A percentile compares a stretch with the other conserved stretches of the same genome.
Evolutionary conservation across 2,888 invertebrate species (phyloP).

Genomic region (Pristionchus fissidentatus): DNA sequence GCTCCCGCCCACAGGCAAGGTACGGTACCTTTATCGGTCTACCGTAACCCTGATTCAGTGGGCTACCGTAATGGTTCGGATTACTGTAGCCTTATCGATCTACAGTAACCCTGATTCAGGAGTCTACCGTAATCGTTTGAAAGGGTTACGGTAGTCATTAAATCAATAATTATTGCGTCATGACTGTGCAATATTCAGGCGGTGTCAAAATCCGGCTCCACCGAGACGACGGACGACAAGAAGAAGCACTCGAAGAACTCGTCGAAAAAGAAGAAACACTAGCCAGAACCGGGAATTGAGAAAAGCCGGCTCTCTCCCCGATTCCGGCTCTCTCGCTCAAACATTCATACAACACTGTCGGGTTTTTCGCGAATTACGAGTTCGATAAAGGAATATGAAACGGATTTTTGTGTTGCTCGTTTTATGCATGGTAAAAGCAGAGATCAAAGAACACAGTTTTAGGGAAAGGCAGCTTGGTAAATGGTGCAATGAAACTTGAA

Average conservation of each 20-base stretch:
- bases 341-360: not conserved
- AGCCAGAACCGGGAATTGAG: not conserved
- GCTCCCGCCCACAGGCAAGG: not conserved
- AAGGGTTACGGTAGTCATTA: not conserved
- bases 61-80: not conserved
- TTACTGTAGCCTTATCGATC: not conserved
- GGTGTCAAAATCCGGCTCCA: not conserved
- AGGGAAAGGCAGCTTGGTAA: too few species aligned
- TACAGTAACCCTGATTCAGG: not conserved
- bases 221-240: not conserved
- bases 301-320: not conserved
- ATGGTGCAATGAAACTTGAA: too few species aligned
- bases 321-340: not conserved
- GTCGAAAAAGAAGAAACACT: not conserved
- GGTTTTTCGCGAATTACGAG: not conserved
- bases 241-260: not conserved
- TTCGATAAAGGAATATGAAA: slow-evolving; percentile 23
- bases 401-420: too few species aligned
- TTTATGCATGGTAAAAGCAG: too few species aligned
- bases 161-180: not conserved
- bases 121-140: not conserved
- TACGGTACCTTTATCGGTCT: not conserved
- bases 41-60: not conserved
- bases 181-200: not conserved
- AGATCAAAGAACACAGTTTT: too few species aligned